phyloP scores from a whole-genome alignment of 2,797 vertebrate genomes.

The Rhadinocentrus ornatus region DNA sequence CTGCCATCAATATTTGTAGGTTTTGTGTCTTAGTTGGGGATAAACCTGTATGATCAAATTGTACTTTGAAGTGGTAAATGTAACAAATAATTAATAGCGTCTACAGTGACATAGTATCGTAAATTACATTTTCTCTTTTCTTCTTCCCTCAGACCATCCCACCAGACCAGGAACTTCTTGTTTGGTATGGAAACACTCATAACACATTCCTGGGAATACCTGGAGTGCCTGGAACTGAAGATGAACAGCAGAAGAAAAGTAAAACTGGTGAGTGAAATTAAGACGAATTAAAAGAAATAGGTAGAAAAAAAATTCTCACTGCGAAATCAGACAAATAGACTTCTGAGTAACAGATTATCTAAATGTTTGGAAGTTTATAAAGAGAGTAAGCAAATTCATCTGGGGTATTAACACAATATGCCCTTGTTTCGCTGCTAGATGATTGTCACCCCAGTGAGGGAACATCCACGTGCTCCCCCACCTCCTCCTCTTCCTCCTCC shows the following conservation, averaged over 20 bases:
- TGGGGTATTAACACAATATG: not conserved
- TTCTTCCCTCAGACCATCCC: constrained; percentile 88
- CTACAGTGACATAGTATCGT: not conserved
- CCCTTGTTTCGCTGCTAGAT: constrained; percentile 75
- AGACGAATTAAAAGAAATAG: not conserved
- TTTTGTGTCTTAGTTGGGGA: not conserved
- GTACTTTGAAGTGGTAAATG: not conserved
- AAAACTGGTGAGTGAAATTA: constrained; percentile 84
- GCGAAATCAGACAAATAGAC: not conserved
- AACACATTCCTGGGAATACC: constrained; percentile 97
- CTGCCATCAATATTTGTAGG: not conserved
- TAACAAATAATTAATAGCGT: not conserved
- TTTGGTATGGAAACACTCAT: constrained; percentile 97
- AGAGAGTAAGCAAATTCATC: not conserved
- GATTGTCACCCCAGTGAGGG: constrained; percentile 88
- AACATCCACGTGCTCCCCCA: constrained; percentile 72
- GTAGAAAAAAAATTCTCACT: not conserved
- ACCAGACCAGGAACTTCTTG: constrained; percentile 95
- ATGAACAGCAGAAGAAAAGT: constrained; percentile 91
- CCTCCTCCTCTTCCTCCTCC: constrained; percentile 67
- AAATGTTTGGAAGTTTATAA: too few relatives aligned
- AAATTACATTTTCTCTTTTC: not conserved
- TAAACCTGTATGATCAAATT: not conserved
- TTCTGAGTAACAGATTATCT: not conserved
- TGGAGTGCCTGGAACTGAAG: constrained; percentile 90